Conservation (phyloP, 2,113 vertebrate genomes). For the Trichechus manatus region DNA sequence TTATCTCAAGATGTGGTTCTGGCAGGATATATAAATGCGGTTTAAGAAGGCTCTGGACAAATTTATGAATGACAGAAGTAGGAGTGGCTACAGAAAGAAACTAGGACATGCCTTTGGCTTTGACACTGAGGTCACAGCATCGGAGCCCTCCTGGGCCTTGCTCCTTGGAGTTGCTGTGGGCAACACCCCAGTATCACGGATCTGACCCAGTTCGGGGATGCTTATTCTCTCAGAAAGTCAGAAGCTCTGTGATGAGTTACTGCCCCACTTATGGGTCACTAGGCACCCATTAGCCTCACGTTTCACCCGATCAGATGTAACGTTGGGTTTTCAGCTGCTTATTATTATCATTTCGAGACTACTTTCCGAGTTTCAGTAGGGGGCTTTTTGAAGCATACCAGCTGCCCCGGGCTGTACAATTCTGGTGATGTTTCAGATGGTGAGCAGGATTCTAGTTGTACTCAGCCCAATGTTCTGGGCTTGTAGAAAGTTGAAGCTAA, state of each 20-base stretch:
- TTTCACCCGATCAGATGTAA: background rate
- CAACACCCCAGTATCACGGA: background rate
- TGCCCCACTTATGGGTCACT: background rate
- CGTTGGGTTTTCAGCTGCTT: conserved; percentile 13
- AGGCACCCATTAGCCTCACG: background rate
- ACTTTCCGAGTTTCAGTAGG: conserved; percentile 36
- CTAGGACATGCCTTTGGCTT: background rate
- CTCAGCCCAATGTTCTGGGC: background rate
- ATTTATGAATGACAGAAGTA: conserved; percentile 61
- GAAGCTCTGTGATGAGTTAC: background rate
- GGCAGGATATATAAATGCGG: conserved; percentile 5
- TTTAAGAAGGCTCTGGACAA: conserved; percentile 52
- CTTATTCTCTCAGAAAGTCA: conserved; percentile 17
- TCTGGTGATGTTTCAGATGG: background rate
- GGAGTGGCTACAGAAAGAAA: conserved; percentile 6
- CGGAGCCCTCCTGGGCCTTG: background rate
- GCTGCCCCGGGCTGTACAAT: background rate
- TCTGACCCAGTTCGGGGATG: background rate
- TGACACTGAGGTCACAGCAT: background rate
- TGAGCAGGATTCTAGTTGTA: background rate
- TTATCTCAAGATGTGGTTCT: conserved; percentile 76
- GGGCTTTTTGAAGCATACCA: background rate
- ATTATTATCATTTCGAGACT: conserved; percentile 32
- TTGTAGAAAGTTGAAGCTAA: background rate
- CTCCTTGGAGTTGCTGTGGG: background rate